phyloP scores from a whole-genome alignment of 2,113 vertebrate genomes.

The Casuarius casuarius region DNA sequence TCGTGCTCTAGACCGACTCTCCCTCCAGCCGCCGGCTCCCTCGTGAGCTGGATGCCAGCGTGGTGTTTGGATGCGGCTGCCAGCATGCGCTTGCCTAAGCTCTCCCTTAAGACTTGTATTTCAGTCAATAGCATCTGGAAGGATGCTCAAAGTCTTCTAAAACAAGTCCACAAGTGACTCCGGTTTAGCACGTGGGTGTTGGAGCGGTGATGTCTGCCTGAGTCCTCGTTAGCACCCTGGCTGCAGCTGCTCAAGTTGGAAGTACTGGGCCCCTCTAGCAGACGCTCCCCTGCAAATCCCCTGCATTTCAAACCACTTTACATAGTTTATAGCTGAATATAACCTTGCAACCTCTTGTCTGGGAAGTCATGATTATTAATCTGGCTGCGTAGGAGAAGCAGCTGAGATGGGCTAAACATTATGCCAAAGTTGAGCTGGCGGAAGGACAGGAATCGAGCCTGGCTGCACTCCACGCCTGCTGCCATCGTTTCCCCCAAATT shows the following conservation, averaged over 20 bases:
- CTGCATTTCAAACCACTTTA: rapidly evolving
- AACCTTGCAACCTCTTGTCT: background rate
- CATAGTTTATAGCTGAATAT: background rate
- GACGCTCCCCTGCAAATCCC: rapidly evolving
- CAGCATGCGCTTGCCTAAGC: background rate
- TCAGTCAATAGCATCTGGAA: background rate
- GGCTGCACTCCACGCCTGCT: rapidly evolving
- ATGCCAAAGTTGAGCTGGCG: background rate
- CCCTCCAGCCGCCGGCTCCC: background rate
- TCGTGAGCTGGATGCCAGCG: rapidly evolving
- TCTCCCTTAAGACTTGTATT: background rate
- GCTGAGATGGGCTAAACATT: background rate
- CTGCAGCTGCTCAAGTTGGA: rapidly evolving
- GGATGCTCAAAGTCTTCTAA: background rate
- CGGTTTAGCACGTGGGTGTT: background rate
- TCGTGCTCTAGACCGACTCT: background rate
- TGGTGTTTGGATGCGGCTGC: rapidly evolving
- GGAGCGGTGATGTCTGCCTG: background rate
- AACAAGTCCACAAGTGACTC: background rate
- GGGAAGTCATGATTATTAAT: background rate
- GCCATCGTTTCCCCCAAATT: rapidly evolving
- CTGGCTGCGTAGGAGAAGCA: background rate
- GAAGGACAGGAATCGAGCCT: background rate
- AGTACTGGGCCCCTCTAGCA: rapidly evolving
- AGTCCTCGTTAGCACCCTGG: background rate